Base-by-base conservation (phyloP, 2,797 vertebrate species). In the Helarctos malayanus region DNA sequence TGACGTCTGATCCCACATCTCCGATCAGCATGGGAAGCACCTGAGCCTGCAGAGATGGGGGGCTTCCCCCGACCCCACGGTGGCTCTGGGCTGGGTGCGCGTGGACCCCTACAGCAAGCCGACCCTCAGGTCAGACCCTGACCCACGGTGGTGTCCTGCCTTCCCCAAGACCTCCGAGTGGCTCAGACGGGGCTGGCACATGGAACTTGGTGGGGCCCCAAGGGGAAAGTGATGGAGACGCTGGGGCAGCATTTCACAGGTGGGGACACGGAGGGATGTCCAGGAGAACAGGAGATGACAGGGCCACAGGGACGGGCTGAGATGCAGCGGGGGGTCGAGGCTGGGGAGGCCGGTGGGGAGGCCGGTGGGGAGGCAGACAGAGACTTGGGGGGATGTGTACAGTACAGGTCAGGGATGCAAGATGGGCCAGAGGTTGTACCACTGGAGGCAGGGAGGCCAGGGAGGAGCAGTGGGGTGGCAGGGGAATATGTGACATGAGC, bases 81-180 rank as follows among this genome's bases (percentile, higher is more conserved):
- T 12, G 35, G 21, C 56, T 52, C 71, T 76, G 16, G n/a, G 69
- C 27, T 45, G 2, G 4, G 54, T 0, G 1, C 25, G 21, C 2
- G 1, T 0, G 3, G 57, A 41, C 2, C 0, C 45, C 79, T 5
- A 3, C 25, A 45, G 29, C 4, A 14, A 0, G 18, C 1, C 4
- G 18, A 27, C 8, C 8, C 5, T 12, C 56, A 15, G 54, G 65
- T 35, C 7, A 0, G 7, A 29, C 23, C 1, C 59, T 2, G 0
- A 3, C 6, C 38, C 3, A 5, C 0, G 0, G 10, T 18, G 5
- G 54, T 1, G 0, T 14, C 57, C 79, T 13, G 25, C 41, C 16
- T 59, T 54, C 7, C 27, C 78, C 35, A 23, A 76, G n/a, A 29
- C 15, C 71, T 41, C 32, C 5, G 1, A n/a, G 4, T 0, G 1